Conservation (phyloP, 2,888 invertebrate species). For the Empis stercorea region DNA sequence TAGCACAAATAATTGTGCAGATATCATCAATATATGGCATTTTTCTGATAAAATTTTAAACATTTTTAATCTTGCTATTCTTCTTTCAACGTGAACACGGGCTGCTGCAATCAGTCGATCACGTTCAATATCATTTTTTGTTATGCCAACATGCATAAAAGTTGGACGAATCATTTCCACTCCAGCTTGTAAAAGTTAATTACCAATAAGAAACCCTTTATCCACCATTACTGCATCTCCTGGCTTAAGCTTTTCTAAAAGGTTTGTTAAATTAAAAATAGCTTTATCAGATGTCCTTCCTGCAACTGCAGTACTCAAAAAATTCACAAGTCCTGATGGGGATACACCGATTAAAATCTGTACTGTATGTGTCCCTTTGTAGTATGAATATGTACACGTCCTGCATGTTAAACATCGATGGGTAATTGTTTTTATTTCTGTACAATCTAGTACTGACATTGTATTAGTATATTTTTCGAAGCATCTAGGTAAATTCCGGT, state of each 20-base stretch:
- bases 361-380: conserved; percentile 2
- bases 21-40: conserved; percentile 3
- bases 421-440: not conserved
- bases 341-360: conserved; percentile 2
- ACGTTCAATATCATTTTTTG: not conserved
- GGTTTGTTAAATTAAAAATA: not conserved
- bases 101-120: not conserved
- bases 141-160: not conserved
- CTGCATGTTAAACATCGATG: not conserved
- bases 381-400: conserved; percentile 1
- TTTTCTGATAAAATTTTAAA: not conserved
- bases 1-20: too few relatives aligned
- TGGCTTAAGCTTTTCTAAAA: too few relatives aligned
- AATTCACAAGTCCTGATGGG: conserved; percentile 3
- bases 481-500: not conserved
- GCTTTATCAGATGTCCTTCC: conserved; percentile 3
- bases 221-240: too few relatives aligned
- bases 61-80: conserved; percentile 1
- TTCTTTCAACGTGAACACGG: not conserved
- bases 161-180: conserved; percentile 2
- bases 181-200: conserved; percentile 2
- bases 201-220: conserved; percentile 4
- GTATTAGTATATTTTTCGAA: not conserved
- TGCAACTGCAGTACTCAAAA: not conserved
- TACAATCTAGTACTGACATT: not conserved